A percentile compares a stretch with the other conserved stretches of the same genome.
Evolutionary conservation across 2,797 vertebrate species (phyloP).

Genomic region (Staurois parvus): DNA sequence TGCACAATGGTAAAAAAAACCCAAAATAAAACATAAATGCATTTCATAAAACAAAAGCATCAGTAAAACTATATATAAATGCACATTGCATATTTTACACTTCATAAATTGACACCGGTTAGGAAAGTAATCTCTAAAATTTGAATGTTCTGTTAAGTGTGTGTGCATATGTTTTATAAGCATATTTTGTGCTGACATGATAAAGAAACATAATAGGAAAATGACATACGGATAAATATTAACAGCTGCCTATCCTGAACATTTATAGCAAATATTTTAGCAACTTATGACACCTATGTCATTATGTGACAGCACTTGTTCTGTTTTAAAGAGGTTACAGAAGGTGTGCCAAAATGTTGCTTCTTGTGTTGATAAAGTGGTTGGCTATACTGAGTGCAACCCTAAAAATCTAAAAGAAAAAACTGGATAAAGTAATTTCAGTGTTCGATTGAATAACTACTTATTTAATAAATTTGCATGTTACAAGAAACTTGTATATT

Average conservation of each 20-base stretch:
- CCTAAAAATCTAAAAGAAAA: slow-evolving; percentile 14
- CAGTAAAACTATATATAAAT: slow-evolving; percentile 33
- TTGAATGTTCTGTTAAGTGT: slow-evolving; percentile 16
- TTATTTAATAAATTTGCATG: too few relatives aligned
- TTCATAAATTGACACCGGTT: slow-evolving; percentile 45
- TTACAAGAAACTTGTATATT: too few relatives aligned
- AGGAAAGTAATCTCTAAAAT: slow-evolving; percentile 39
- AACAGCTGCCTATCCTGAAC: slow-evolving; percentile 1
- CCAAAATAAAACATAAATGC: neutral
- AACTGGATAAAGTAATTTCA: neutral
- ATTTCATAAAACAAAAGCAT: slow-evolving; percentile 13
- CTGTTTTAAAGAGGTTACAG: neutral
- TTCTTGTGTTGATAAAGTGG: neutral
- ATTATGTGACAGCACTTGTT: slow-evolving; percentile 1
- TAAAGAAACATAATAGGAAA: slow-evolving; percentile 11
- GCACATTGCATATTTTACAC: slow-evolving; percentile 36
- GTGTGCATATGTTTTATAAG: slow-evolving; percentile 40
- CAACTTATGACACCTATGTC: neutral
- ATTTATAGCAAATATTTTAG: slow-evolving; percentile 24
- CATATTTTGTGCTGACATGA: slow-evolving; percentile 27
- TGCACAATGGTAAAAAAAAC: neutral
- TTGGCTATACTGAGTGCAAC: neutral
- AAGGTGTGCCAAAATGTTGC: neutral
- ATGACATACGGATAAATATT: slow-evolving; percentile 18
- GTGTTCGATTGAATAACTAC: neutral